phyloP scores from a whole-genome alignment of 2,113 vertebrate species.

The Pelvicachromis taeniatus region DNA sequence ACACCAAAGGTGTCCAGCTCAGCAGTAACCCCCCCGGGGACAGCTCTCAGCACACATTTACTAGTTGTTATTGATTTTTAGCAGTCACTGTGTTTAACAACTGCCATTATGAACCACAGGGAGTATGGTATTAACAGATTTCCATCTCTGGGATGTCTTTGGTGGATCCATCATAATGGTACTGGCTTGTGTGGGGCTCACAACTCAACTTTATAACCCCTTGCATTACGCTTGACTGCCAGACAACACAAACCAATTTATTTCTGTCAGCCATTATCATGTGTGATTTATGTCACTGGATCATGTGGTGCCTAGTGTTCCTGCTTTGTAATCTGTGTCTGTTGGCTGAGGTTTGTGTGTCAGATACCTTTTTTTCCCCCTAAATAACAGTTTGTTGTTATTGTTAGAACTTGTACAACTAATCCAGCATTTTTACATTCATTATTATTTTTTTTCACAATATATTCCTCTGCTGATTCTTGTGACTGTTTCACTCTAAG shows the following conservation, averaged over 20 bases:
- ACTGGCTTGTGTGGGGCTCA: constrained; percentile 23
- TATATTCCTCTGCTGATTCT: not conserved
- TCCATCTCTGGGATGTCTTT: constrained; percentile 1
- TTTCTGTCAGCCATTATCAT: constrained; percentile 34
- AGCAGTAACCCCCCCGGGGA: not conserved
- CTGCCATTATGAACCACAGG: constrained; percentile 12
- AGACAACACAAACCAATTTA: not conserved
- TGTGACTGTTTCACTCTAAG: not conserved
- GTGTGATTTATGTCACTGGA: constrained; percentile 23
- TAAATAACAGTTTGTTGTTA: not conserved
- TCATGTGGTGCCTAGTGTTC: not conserved
- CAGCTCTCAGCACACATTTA: not conserved
- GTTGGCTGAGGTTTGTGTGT: not conserved
- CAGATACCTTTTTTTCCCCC: not conserved
- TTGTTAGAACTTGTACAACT: not conserved
- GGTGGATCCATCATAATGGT: constrained; percentile 33
- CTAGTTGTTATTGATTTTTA: constrained; percentile 40
- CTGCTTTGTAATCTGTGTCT: not conserved
- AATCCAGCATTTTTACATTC: not conserved
- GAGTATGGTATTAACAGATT: constrained; percentile 5
- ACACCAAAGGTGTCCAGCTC: not conserved
- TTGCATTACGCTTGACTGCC: not conserved
- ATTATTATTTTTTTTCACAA: not conserved
- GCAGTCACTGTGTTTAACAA: not conserved
- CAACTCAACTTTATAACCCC: constrained; percentile 56